A percentile compares a stretch with the other conserved stretches of the same genome.
Conservation (phyloP, 1,140 invertebrate species). For the Drosophila lowei region DNA sequence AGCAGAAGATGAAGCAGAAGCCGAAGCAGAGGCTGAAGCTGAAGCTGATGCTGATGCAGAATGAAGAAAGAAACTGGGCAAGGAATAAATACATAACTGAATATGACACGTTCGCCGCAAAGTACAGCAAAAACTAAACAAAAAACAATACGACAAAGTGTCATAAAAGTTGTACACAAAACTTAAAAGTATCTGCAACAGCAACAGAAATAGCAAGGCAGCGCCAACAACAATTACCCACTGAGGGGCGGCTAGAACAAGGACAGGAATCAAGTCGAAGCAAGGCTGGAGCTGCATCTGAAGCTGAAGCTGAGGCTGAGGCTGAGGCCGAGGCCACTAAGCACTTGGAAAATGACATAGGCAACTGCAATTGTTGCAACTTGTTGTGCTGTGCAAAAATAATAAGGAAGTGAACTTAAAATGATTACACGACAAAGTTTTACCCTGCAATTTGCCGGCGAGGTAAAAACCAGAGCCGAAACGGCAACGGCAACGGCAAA, state of each 20-base stretch:
- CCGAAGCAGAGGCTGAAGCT: not conserved
- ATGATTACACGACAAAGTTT: constrained; percentile 79
- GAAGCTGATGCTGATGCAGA: not conserved
- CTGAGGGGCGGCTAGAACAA: constrained; percentile 22
- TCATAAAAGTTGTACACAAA: constrained; percentile 80
- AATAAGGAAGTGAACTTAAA: constrained; percentile 80
- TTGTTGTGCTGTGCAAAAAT: constrained; percentile 66
- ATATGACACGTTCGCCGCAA: constrained; percentile 78
- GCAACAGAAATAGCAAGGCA: constrained; percentile 27
- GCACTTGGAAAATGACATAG: constrained; percentile 74
- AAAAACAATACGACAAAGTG: constrained; percentile 78
- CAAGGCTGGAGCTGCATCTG: not conserved
- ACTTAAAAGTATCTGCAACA: constrained; percentile 76
- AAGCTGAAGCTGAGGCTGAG: constrained; percentile 22
- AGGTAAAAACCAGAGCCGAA: constrained; percentile 21
- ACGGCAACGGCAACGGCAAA: constrained; percentile 15
- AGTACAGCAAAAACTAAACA: constrained; percentile 57
- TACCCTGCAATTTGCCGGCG: constrained; percentile 68
- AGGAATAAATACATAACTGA: constrained; percentile 79
- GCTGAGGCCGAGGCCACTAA: constrained; percentile 48
- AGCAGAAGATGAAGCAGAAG: constrained; percentile 10
- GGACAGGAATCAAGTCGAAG: constrained; percentile 15
- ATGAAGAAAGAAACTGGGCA: constrained; percentile 25
- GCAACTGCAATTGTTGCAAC: constrained; percentile 68
- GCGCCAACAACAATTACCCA: constrained; percentile 53